Evolutionary conservation across 2,888 invertebrate genomes (phyloP).

Genomic region (Odontomyia ornata): DNA sequence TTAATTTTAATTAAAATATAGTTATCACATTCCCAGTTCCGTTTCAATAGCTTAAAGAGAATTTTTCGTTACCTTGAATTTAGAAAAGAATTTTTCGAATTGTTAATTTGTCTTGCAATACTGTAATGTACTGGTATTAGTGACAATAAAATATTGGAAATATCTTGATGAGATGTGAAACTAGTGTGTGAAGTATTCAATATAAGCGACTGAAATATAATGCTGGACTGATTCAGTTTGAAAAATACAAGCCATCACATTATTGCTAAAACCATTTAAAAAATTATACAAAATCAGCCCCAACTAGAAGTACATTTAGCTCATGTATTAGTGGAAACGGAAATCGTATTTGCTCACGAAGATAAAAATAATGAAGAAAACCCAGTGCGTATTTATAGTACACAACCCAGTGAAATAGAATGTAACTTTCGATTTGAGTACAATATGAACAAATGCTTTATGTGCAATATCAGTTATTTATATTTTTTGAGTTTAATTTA

Average conservation of each 20-base stretch:
- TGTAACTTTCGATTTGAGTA: not conserved
- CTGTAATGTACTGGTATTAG: slow-evolving; percentile 36
- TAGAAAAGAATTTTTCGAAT: not conserved
- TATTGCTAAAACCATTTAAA: slow-evolving; percentile 2
- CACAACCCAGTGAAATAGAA: not conserved
- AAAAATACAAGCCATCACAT: slow-evolving; percentile 22
- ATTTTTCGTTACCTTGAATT: slow-evolving; percentile 20
- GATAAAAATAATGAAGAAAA: not conserved
- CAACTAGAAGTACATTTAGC: too few species aligned
- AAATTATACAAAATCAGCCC: not conserved
- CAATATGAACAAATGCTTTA: slow-evolving; percentile 2
- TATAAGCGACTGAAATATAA: not conserved
- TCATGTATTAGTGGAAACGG: too few species aligned
- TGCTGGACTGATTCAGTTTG: not conserved
- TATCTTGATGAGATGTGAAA: slow-evolving; percentile 18
- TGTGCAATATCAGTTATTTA: slow-evolving; percentile 28
- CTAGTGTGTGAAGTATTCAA: slow-evolving; percentile 18
- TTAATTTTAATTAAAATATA: slow-evolving; percentile 15
- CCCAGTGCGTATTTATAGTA: not conserved
- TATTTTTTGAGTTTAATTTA: not conserved
- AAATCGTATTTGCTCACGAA: not conserved
- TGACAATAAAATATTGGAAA: slow-evolving; percentile 35
- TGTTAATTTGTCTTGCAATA: slow-evolving; percentile 28
- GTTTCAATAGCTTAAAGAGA: slow-evolving; percentile 19
- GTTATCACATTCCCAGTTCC: slow-evolving; percentile 36